These are phyloP conservation scores for Nephotettix cincticeps DNA, from an alignment of 1,140 invertebrate genomes.

Conservation along the genomic window DNA sequence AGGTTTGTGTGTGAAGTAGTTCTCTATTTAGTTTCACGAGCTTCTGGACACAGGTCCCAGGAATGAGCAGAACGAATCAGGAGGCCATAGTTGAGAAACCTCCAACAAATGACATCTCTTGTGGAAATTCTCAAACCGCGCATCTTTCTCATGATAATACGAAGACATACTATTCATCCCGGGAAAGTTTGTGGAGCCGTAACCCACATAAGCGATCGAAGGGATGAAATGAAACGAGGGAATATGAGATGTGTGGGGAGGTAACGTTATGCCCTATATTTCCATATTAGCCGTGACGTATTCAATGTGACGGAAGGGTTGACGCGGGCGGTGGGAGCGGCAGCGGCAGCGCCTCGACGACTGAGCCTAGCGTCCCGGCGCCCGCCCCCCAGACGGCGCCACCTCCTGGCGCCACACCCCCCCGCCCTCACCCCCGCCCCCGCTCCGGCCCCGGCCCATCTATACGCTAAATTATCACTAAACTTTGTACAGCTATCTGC, in stretches of 20 bases:
- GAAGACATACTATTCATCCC: no score
- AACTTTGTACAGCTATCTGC: constrained; percentile 30
- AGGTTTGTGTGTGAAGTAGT: no score
- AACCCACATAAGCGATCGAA: neutral
- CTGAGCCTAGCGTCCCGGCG: neutral
- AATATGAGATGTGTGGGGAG: neutral
- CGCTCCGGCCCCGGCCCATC: constrained; percentile 1
- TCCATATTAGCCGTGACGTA: constrained; percentile 19
- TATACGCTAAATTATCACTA: constrained; percentile 33
- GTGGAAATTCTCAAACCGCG: no score
- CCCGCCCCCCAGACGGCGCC: constrained; percentile 25
- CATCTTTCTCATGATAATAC: no score
- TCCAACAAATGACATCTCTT: no score
- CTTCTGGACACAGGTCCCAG: no score
- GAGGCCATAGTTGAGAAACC: no score
- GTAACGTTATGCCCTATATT: neutral
- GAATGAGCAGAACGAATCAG: no score
- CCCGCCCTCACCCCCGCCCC: neutral
- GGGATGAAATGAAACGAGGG: neutral
- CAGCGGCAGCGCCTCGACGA: neutral
- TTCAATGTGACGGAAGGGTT: constrained; percentile 14
- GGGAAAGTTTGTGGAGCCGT: neutral
- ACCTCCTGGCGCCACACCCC: neutral
- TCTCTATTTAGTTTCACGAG: no score
- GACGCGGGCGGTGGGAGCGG: neutral